Evolutionary conservation across 2,113 vertebrate species (phyloP), one percentile per base, ranked within the genome.

Genomic region (Balaeniceps rex): DNA sequence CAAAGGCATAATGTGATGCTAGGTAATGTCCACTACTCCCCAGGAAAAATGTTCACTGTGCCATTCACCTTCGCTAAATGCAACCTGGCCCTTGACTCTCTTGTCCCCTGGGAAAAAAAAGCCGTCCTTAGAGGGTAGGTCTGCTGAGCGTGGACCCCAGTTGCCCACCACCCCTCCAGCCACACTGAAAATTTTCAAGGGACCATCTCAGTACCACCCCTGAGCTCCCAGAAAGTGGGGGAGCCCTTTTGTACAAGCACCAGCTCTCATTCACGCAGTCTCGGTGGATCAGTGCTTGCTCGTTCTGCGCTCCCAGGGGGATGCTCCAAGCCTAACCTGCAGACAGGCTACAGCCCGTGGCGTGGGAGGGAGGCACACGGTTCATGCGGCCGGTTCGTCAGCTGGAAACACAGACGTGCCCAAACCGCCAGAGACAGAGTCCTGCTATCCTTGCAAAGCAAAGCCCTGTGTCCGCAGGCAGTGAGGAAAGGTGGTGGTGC

Each of bases 271-370:
- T 65, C 23, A 3, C 3, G 46, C 36, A 72, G n/a, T 11, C 2
- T 0, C 4, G 1, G 24, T 6, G 68, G 66, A 23, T 24, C 76
- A 38, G 29, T 1, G 2, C 54, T 72, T 4, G 6, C 66, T 79
- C 34, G 1, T 24, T 76, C 54, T 55, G 29, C 0, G 0, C 19
- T 88, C 63, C 80, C 40, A 31, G 31, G 49, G 38, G 33, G 36
- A 29, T 69, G 80, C 34, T 87, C 64, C 64, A 36, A 81, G 76
- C 38, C 54, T n/a, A n/a, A 65, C 71, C 70, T 33, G 34, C 34
- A 52, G 42, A 40, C 0, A 1, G 40, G 44, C 44, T 36, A 34
- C 4, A 3, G 82, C 52, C 47, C 11, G 1, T 1, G 3, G 69
- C 0, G 0, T 22, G 29, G 71, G 47, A 82, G 46, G 18, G 40